Evolutionary conservation across 1,140 invertebrate species (phyloP).

Genomic region (Metopolophium dirhodum): DNA sequence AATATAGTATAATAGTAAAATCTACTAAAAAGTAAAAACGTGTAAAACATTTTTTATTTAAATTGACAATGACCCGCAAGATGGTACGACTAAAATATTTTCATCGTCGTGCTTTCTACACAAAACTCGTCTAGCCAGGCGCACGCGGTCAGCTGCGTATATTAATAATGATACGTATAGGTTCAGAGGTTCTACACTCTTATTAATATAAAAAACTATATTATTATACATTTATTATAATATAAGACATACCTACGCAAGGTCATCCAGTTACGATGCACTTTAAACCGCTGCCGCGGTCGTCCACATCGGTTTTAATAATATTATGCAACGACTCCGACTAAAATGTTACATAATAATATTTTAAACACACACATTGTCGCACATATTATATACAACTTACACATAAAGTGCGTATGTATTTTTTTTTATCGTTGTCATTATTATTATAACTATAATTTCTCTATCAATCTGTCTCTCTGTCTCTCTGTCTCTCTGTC

Average conservation of each 20-base stretch:
- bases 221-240: neutral
- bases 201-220: neutral
- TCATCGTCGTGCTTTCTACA: neutral
- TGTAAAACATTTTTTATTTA: too few species aligned
- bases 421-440: neutral
- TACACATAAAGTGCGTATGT: neutral
- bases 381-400: neutral
- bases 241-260: neutral
- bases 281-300: neutral
- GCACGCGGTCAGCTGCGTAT: neutral
- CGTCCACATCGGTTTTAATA: neutral
- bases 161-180: neutral
- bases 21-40: too few species aligned
- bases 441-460: neutral
- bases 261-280: constrained; percentile 5
- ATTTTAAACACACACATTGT: neutral
- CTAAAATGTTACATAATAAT: neutral
- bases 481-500: neutral
- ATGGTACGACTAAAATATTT: neutral
- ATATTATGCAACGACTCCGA: neutral
- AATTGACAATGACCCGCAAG: neutral
- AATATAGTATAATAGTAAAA: too few species aligned
- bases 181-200: neutral
- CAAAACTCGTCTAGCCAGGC: neutral
- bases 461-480: neutral